Evolutionary conservation across 2,888 invertebrate genomes (phyloP), one percentile per base, ranked within the genome.

Genomic region (Polietes domitor): DNA sequence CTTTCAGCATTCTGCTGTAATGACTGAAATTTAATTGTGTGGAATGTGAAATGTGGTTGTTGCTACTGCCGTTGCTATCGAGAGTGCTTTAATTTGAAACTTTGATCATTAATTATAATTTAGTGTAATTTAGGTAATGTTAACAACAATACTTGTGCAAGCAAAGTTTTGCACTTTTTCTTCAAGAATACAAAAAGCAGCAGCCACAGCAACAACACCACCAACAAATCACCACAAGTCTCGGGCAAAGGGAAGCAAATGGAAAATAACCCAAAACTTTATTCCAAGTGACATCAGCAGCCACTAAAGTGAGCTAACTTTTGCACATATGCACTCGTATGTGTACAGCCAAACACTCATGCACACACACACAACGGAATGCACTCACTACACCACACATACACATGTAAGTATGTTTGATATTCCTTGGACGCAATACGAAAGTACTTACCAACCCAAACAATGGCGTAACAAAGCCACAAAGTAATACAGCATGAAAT

Each of bases 401-500:
- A 19, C 26, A 50, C 41, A 43, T 43, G 2, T 9, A 15, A 6
- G 15, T 55, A 15, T 26, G 21, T 26, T 74, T 63, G 82, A 77
- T 50, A 53, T 72, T 65, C 70, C 65, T 68, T 71, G 76, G 83
- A 80, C 72, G 83, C 83, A 63, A 87, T 86, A 86, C 86, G 88
- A 88, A 86, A 88, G 88, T 41, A 76, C 74, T 19, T 74, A 74
- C 88, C 89, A 85, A 19, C 26, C 75, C 75, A 68, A 28, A 76
- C 43, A 81, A 82, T 74, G 37, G 61, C 72, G 68, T 76, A 70
- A 84, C 82, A 84, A 84, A 82, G 78, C 82, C 82, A 82, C 90
- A 89, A 89, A 89, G 89, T 90, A 90, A 90, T 90, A 89, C 89
- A 89, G 88, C 89, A 89, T 89, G 90, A 89, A 89, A 89, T 89